Base-by-base conservation (phyloP, 2,797 vertebrate species). In the Oryzias sinensis region DNA sequence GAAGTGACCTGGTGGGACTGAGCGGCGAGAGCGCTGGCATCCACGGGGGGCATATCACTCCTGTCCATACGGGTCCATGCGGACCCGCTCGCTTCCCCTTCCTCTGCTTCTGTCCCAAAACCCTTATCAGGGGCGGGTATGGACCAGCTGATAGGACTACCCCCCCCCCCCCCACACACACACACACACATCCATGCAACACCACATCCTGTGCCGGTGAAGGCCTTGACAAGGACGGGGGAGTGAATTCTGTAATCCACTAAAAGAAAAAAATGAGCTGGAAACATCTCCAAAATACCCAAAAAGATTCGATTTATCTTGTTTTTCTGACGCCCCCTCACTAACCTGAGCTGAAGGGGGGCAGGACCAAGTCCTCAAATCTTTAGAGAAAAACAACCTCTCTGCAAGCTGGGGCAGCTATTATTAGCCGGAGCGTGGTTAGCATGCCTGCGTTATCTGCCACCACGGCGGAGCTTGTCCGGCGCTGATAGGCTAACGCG, bases 191-290 rank as follows among this genome's bases (percentile, higher is more conserved):
- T 92, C 91, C 90, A 87, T 91, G 84, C 89, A 88, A 90, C 89
- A 86, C 90, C 86, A 92, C 93, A 94, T 96, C 95, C 94, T 96
- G 94, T 93, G 91, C 85, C 91, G 86, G 67, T 89, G 80, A 79
- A 79, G 82, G 70, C 79, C 57, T 72, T 80, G 76, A 84, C 74
- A 60, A 49, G 65, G 50, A 56, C 64, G 55, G 55, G 56, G 77
- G 71, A 56, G 61, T 45, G 29, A 47, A 53, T 33, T 33, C 33
- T 33, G 33, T 33, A 33, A 33, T 33, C 33, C 33, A 2, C 33
- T 33, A 27, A 27, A 27, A 27, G 27, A 27, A 27, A 5, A 27
- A 27, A 27, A 27, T 27, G 5, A 27, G 27, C 27, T 27, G 27
- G 27, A 27, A 27, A 27, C 5, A 6, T 27, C 27, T 27, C 6